Evolutionary conservation across 1,140 invertebrate species (phyloP), one percentile per base, ranked within the genome.

Genomic region (Amyelois transitella): DNA sequence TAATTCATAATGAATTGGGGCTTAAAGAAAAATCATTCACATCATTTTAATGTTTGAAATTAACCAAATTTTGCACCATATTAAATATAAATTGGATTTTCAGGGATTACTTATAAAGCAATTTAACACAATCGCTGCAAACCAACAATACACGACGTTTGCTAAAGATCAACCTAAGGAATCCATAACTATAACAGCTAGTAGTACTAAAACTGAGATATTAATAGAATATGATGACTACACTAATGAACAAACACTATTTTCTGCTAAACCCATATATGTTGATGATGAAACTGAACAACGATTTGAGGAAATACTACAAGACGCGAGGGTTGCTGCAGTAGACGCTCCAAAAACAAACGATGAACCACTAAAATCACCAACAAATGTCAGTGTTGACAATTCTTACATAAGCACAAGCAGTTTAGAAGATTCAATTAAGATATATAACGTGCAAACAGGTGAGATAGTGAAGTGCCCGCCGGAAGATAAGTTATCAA

Each of bases 401-500:
- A 70, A 76, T 48, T 83, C 78, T 19, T 74, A 76, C 50, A 60
- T 82, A 51, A 88, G 84, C 53, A 75, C 86, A 0, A 89, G 88
- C 55, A 87, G 85, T 66, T 65, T 87, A 22, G 88, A 88, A 62
- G 88, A 89, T 60, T 82, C 81, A 18, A 87, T 87, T 51, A 88
- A 88, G 80, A 86, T 89, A 62, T 89, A 89, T 59, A 89, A 89
- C 51, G 75, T 89, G 28, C 80, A 85, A 72, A 85, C 82, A 17
- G 88, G 88, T 19, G 87, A 86, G 69, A 82, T 88, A 63, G 71
- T 88, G 32, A 84, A 83, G 69, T 85, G 82, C 75, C 82, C 78
- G 62, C 81, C 84, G 12, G 81, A 77, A 64, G 82, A 87, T 87
- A 87, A 78, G 69, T 10, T 87, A 87, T 86, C 84, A 54, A 73